Percentiles rank a stretch among this genome's conserved stretches.
Conservation (phyloP, 2,113 vertebrate species). For the Prunella fulvescens region DNA sequence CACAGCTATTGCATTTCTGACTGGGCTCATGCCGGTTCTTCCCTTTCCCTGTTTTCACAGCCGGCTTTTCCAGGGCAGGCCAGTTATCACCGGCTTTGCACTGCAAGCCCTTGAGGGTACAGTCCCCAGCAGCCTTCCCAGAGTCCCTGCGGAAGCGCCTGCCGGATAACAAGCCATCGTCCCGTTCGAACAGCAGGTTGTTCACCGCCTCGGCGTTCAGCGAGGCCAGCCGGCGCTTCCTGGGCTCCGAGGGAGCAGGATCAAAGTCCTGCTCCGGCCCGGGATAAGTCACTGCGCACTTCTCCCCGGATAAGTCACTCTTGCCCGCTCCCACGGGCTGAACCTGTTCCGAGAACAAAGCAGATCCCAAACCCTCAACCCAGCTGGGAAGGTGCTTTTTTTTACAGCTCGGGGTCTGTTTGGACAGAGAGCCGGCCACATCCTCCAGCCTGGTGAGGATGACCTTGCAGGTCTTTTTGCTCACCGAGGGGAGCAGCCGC, state of each 20-base stretch:
- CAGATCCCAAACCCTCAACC: slow-evolving; percentile 55
- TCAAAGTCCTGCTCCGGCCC: slow-evolving; percentile 56
- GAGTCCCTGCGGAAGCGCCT: slow-evolving; percentile 64
- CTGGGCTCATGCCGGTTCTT: slow-evolving; percentile 47
- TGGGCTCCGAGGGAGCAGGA: slow-evolving; percentile 75
- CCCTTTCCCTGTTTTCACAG: slow-evolving; percentile 33
- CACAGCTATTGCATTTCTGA: slow-evolving; percentile 60
- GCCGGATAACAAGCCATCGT: slow-evolving; percentile 64
- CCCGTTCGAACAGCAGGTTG: slow-evolving; percentile 88
- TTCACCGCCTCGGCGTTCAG: slow-evolving; percentile 96
- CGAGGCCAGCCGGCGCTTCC: slow-evolving; percentile 92
- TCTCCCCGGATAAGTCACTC: slow-evolving; percentile 15
- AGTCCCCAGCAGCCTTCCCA: slow-evolving; percentile 36
- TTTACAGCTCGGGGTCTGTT: slow-evolving; percentile 60
- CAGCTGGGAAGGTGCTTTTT: slow-evolving; percentile 60
- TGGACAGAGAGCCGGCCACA: slow-evolving; percentile 68
- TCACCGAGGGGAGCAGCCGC: slow-evolving; percentile 62
- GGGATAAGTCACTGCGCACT: slow-evolving; percentile 2
- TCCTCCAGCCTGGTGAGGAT: slow-evolving; percentile 88
- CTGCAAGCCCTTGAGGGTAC: slow-evolving; percentile 57
- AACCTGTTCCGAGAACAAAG: slow-evolving; percentile 44
- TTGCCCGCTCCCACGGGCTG: slow-evolving; percentile 36
- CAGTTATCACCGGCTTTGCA: slow-evolving; percentile 59
- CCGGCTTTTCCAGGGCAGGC: slow-evolving; percentile 53
- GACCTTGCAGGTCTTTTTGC: slow-evolving; percentile 86